These are phyloP conservation scores for Cynocephalus volans DNA, from an alignment of 2,113 vertebrate genomes.

Conservation along the genomic window DNA sequence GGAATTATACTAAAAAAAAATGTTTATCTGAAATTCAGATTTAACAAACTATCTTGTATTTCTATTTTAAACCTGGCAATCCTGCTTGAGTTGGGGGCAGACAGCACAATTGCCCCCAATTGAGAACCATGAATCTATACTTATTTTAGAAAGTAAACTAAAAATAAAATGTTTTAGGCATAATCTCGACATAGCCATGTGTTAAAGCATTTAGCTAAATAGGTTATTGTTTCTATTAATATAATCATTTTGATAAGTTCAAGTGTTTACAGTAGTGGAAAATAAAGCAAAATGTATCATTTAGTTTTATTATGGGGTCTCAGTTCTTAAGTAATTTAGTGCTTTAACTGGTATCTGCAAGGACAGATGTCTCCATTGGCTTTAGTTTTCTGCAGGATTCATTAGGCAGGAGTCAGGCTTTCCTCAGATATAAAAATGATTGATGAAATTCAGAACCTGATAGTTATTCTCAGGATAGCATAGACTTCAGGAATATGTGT, in stretches of 20 bases:
- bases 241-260: background rate
- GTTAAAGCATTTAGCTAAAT: background rate
- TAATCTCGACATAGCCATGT: background rate
- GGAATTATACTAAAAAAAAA: background rate
- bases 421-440: constrained; percentile 15
- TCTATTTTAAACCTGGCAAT: constrained; percentile 41
- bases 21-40: background rate
- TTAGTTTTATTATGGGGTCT: background rate
- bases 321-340: background rate
- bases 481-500: constrained; percentile 16
- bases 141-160: background rate
- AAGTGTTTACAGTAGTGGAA: background rate
- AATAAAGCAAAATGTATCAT: background rate
- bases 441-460: background rate
- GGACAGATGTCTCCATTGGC: background rate
- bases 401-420: background rate
- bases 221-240: background rate
- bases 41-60: background rate
- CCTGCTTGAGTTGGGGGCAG: background rate
- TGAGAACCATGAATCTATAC: background rate
- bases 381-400: background rate
- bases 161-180: background rate
- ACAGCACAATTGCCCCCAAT: background rate
- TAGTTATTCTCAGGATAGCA: background rate
- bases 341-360: background rate